A percentile compares a stretch with the other conserved stretches of the same genome.
phyloP scores from a whole-genome alignment of 2,797 vertebrate genomes.

The Antrozous pallidus region DNA sequence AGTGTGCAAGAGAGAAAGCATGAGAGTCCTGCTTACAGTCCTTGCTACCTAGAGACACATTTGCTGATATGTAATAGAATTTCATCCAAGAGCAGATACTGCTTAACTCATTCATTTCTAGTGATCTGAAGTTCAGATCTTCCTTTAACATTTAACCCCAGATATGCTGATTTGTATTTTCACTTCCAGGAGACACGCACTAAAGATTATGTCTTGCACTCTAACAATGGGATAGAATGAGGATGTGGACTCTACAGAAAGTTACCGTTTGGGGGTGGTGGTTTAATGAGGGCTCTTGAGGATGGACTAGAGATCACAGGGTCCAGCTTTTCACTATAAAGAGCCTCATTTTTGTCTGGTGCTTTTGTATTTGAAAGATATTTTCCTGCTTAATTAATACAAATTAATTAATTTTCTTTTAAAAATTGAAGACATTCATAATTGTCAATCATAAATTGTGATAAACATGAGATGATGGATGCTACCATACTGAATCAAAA shows the following conservation, averaged over 20 bases:
- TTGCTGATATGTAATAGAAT: constrained; percentile 15
- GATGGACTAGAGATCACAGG: neutral
- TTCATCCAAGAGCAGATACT: neutral
- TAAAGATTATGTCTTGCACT: neutral
- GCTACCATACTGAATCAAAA: neutral
- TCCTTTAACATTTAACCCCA: neutral
- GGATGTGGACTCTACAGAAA: neutral
- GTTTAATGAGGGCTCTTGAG: neutral
- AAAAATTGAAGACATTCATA: neutral
- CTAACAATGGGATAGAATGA: neutral
- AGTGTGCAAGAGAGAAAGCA: neutral
- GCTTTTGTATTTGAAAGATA: neutral
- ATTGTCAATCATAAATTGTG: constrained; percentile 1
- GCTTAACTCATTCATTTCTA: constrained; percentile 47
- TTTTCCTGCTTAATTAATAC: neutral
- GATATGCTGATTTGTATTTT: neutral
- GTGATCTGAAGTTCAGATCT: neutral
- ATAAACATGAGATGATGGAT: neutral
- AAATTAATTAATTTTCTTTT: constrained; percentile 8
- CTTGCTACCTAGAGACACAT: constrained; percentile 27
- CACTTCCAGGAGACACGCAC: neutral
- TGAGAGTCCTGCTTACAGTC: neutral
- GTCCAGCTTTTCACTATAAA: neutral
- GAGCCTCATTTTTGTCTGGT: neutral
- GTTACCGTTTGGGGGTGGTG: neutral